phyloP scores from a whole-genome alignment of 2,797 vertebrate species.

The Enteromius argenteus region DNA sequence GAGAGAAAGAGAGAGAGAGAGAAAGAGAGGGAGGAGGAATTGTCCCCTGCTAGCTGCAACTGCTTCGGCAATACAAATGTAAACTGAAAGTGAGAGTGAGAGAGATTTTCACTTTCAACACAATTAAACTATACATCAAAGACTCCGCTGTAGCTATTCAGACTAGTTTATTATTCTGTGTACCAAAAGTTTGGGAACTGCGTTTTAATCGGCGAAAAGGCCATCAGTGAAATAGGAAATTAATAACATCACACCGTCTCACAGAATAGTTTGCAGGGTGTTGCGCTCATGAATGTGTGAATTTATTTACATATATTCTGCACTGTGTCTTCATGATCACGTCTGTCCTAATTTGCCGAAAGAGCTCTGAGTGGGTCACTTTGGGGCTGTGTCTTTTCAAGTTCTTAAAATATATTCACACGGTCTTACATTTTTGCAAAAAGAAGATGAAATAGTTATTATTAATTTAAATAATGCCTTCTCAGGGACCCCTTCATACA shows the following conservation, averaged over 20 bases:
- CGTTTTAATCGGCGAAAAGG: slow-evolving; percentile 27
- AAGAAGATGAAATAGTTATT: background rate
- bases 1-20: slow-evolving; percentile 15
- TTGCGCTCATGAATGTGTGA: background rate
- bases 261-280: slow-evolving; percentile 24
- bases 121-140: slow-evolving; percentile 56
- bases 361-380: background rate
- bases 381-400: background rate
- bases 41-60: slow-evolving; percentile 41
- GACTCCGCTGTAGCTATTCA: slow-evolving; percentile 43
- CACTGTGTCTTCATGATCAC: background rate
- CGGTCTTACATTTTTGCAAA: background rate
- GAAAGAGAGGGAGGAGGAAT: slow-evolving; percentile 30
- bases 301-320: slow-evolving; percentile 19
- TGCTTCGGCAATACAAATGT: slow-evolving; percentile 47
- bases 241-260: slow-evolving; percentile 27
- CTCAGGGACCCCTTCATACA: no score
- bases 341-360: background rate
- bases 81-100: slow-evolving; percentile 32
- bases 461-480: background rate
- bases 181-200: slow-evolving; percentile 48
- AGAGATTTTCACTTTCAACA: slow-evolving; percentile 51
- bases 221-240: slow-evolving; percentile 48
- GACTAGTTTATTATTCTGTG: slow-evolving; percentile 40
- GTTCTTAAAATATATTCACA: background rate